Evolutionary conservation across 2,888 invertebrate species (phyloP).

Genomic region (Gymnocheta viridis): DNA sequence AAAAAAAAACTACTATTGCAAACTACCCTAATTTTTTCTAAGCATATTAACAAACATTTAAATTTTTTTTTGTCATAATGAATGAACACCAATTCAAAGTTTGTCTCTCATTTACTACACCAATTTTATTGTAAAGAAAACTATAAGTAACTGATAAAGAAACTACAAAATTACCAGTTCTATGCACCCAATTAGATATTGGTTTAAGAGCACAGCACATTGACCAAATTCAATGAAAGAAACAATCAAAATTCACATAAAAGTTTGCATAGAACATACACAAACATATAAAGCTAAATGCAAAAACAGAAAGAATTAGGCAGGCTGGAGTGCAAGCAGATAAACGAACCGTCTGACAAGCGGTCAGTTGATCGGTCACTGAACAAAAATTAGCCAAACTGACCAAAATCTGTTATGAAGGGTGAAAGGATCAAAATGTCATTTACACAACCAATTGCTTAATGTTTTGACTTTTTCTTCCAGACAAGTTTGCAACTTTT

Average conservation of each 20-base stretch:
- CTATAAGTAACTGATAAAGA: neutral
- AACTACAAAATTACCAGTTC: slow-evolving; percentile 2
- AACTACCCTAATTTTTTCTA: slow-evolving; percentile 29
- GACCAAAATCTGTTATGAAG: slow-evolving; percentile 59
- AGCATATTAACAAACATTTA: slow-evolving; percentile 34
- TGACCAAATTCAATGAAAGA: slow-evolving; percentile 21
- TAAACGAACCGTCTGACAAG: neutral
- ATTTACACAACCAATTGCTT: slow-evolving; percentile 61
- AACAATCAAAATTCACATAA: slow-evolving; percentile 39
- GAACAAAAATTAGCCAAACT: slow-evolving; percentile 7
- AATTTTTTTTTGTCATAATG: neutral
- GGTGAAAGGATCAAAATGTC: slow-evolving; percentile 53
- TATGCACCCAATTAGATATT: slow-evolving; percentile 56
- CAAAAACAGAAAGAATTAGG: neutral
- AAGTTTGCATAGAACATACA: neutral
- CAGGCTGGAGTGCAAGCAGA: neutral
- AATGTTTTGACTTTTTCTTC: slow-evolving; percentile 57
- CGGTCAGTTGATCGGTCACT: neutral
- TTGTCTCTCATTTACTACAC: slow-evolving; percentile 12
- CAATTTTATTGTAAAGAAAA: slow-evolving; percentile 6
- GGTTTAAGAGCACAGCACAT: slow-evolving; percentile 20
- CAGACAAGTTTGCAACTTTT: slow-evolving; percentile 33
- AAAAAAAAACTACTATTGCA: slow-evolving; percentile 7
- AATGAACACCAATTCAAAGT: neutral
- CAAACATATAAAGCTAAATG: neutral